Evolutionary conservation across 2,888 invertebrate genomes (phyloP), one percentile per base, ranked within the genome.

Genomic region (Blera fallax): DNA sequence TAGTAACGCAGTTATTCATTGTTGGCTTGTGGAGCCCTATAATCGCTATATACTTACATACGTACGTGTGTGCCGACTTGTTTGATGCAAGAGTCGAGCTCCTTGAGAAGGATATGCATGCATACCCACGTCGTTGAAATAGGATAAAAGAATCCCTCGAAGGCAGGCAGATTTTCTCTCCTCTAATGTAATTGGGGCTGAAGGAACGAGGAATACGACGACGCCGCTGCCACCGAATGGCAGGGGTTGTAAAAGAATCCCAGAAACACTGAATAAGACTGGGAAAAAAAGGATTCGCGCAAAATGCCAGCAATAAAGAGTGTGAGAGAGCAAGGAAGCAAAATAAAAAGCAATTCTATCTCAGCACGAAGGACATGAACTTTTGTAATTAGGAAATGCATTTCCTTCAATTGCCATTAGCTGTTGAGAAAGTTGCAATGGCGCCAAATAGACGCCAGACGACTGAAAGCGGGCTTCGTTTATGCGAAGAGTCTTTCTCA

Each of bases 381-480:
- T 85, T 85, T 85, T 85, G 85, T 85, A 85, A 85, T 85, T 85
- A 85, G 85, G 85, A 85, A 85, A 85, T 85, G 85, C 85, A 85
- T 85, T 85, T 85, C 85, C 85, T 81, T 85, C 85, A 85, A 81
- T 85, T 85, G 85, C 77, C 85, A 81, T 85, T 85, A 85, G 85
- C 72, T 81, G 80, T 54, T 72, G 67, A 69, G 80, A 81, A 85
- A 80, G 85, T 72, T 72, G 85, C 76, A 67, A 72, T 77, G 85
- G 85, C 85, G 85, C 85, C 85, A 77, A 85, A 76, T 54, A 76
- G 85, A 76, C 77, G 85, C 76, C 81, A 80, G 80, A 76, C 80
- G n/a, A 60, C 79, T 58, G 52, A 60, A 24, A 69, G 45, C 27
- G 11, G 27, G 64, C 43, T 70, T 69, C 74, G 34, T 52, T 60